Evolutionary conservation across 1,140 invertebrate species (phyloP).

Genomic region (Drosophila busckii): DNA sequence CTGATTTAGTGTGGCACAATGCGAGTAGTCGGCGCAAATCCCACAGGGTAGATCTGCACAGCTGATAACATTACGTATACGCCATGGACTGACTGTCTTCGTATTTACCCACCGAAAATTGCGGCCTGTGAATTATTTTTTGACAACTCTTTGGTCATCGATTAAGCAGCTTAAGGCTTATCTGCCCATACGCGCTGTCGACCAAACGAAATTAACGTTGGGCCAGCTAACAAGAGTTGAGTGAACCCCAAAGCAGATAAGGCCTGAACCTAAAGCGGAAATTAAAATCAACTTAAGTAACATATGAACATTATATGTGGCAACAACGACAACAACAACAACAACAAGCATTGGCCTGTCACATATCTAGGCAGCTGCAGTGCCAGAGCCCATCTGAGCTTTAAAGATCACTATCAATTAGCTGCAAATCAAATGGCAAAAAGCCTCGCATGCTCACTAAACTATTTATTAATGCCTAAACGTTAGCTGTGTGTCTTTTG

Average conservation of each 20-base stretch:
- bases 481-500: no score
- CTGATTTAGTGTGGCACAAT: conserved; percentile 45
- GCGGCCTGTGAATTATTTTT: conserved; percentile 69
- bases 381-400: no score
- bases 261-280: no score
- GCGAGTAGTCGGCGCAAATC: conserved; percentile 16
- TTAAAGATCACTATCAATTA: conserved; percentile 44
- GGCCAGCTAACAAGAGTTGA: conserved; percentile 13
- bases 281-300: no score
- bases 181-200: conserved; percentile 22
- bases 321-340: no score
- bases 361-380: no score
- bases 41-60: conserved; percentile 59
- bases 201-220: no score
- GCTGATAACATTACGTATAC: conserved; percentile 71
- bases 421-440: conserved; percentile 57
- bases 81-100: conserved; percentile 57
- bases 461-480: conserved; percentile 69
- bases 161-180: conserved; percentile 76
- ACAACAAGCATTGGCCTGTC: no score
- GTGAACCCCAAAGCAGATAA: conserved; percentile 40
- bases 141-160: conserved; percentile 74
- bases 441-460: conserved; percentile 45
- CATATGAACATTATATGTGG: no score
- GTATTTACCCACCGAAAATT: conserved; percentile 55